A percentile compares a stretch with the other conserved stretches of the same genome.
These are phyloP conservation scores for Falco peregrinus DNA, from an alignment of 2,797 vertebrate genomes.

Conservation along the genomic window DNA sequence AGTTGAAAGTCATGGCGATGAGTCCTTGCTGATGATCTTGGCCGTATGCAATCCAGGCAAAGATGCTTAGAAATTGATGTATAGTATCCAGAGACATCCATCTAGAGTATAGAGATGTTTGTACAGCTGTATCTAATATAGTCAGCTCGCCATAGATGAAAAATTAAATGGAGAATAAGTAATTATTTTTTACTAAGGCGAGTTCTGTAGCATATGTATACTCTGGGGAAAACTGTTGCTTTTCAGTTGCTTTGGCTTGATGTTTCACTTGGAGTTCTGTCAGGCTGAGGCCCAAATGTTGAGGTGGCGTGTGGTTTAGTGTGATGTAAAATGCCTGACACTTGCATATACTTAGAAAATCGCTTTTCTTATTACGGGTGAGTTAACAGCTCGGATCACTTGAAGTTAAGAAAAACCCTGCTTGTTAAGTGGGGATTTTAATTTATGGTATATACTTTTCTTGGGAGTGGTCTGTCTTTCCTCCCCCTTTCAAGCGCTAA, in stretches of 20 bases:
- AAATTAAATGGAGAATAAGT: neutral
- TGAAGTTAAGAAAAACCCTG: neutral
- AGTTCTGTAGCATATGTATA: neutral
- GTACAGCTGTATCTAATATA: neutral
- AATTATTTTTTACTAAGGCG: too few species aligned
- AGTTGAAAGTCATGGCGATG: neutral
- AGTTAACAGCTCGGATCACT: neutral
- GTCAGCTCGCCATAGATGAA: neutral
- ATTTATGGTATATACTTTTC: neutral
- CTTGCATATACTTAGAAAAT: neutral
- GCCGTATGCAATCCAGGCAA: neutral
- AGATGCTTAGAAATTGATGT: neutral
- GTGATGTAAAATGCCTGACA: neutral
- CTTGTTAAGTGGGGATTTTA: neutral
- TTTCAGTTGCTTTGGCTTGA: neutral
- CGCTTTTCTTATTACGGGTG: neutral
- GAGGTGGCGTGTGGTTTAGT: neutral
- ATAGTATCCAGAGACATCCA: neutral
- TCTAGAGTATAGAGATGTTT: neutral
- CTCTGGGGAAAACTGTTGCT: neutral
- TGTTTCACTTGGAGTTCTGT: neutral
- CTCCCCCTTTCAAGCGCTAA: neutral
- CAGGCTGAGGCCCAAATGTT: neutral
- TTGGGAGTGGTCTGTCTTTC: neutral
- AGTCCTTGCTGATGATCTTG: neutral